Conservation (phyloP, 2,888 invertebrate species). For the Endotricha flammealis region DNA sequence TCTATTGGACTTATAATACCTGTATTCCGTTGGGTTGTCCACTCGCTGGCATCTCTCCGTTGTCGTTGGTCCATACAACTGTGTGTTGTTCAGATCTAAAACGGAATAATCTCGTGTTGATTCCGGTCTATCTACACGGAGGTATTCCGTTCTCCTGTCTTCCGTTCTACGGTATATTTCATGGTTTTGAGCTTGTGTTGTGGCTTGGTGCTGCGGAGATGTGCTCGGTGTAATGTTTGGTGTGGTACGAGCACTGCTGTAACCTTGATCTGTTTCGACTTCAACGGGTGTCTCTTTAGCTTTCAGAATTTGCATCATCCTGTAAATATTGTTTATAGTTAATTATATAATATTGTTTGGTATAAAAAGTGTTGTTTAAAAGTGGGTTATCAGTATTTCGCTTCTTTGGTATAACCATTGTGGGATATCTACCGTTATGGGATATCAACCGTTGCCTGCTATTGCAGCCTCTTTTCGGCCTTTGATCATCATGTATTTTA, state of each 20-base stretch:
- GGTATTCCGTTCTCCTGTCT: too few species aligned
- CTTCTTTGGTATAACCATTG: constrained; percentile 63
- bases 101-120: constrained; percentile 39
- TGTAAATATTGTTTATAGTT: constrained; percentile 31
- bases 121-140: too few species aligned
- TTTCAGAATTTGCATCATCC: constrained; percentile 68
- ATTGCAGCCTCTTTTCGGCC: constrained; percentile 53
- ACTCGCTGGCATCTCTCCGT: constrained; percentile 47
- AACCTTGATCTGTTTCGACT: constrained; percentile 57
- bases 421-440: constrained; percentile 41
- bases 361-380: not conserved
- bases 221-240: constrained; percentile 55
- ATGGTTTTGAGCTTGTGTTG: too few species aligned
- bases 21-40: constrained; percentile 47
- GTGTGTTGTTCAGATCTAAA: constrained; percentile 38
- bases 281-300: constrained; percentile 46
- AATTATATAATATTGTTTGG: too few species aligned
- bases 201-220: constrained; percentile 47
- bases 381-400: constrained; percentile 39
- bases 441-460: constrained; percentile 54
- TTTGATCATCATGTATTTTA: constrained; percentile 28
- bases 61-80: constrained; percentile 32
- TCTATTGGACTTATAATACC: constrained; percentile 52
- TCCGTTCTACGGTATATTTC: too few species aligned
- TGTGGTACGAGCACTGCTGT: constrained; percentile 58